Evolutionary conservation across 2,113 vertebrate species (phyloP).

Genomic region (Catagonus wagneri): DNA sequence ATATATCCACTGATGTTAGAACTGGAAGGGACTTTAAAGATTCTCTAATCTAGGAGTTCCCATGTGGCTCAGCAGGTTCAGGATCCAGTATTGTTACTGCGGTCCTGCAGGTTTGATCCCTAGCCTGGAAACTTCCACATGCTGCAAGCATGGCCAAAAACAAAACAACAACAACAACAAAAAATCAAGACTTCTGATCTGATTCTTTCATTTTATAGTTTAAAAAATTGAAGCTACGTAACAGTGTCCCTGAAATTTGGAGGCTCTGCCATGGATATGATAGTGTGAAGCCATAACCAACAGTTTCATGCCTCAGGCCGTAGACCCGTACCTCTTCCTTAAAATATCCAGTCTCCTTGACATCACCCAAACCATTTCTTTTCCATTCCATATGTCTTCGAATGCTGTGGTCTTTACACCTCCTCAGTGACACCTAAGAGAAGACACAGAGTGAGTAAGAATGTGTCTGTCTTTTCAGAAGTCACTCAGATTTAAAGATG

Average conservation of each 20-base stretch:
- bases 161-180: too few species aligned
- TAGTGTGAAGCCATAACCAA: not conserved
- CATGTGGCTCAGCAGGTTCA: too few species aligned
- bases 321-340: not conserved
- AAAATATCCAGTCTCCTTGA: not conserved
- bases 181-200: not conserved
- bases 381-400: not conserved
- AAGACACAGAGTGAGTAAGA: not conserved
- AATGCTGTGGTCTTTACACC: not conserved
- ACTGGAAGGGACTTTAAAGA: not conserved
- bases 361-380: not conserved
- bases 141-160: too few species aligned
- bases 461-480: conserved; percentile 26
- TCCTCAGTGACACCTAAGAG: not conserved
- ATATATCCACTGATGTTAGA: not conserved
- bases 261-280: not conserved
- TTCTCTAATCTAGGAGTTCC: not conserved
- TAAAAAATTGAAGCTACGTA: not conserved
- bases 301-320: not conserved
- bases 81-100: too few species aligned
- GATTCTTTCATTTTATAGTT: not conserved
- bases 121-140: too few species aligned
- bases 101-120: too few species aligned
- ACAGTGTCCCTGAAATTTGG: not conserved
- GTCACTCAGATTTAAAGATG: conserved; percentile 2